Evolutionary conservation across 2,113 vertebrate genomes (phyloP).

Genomic region (Gymnobelideus leadbeateri): DNA sequence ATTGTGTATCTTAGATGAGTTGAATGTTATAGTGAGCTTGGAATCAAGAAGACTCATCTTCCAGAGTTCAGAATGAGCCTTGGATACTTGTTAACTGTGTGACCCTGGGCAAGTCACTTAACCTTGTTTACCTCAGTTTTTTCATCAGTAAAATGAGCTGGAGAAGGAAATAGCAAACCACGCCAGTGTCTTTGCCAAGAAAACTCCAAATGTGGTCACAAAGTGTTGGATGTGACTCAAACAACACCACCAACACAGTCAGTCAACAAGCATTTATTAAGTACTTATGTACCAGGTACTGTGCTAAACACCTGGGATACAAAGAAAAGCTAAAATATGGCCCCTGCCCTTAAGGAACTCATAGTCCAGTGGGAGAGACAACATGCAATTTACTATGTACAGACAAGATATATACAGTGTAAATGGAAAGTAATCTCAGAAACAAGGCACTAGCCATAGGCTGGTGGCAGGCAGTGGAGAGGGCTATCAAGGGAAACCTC

Average conservation of each 20-base stretch:
- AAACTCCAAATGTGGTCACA: background rate
- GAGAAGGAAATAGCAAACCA: background rate
- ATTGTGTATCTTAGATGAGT: fast-evolving
- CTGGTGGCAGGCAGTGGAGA: background rate
- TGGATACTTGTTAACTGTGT: too few species aligned
- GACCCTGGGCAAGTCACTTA: background rate
- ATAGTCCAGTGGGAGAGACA: background rate
- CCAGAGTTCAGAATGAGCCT: background rate
- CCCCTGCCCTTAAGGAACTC: background rate
- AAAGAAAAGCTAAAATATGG: background rate
- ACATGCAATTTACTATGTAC: background rate
- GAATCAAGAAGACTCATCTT: background rate
- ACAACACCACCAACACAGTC: background rate
- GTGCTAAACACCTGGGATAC: background rate
- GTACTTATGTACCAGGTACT: background rate
- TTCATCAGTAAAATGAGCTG: background rate
- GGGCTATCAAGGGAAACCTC: background rate
- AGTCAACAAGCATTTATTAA: background rate
- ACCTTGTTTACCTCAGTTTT: background rate
- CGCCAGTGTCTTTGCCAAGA: background rate
- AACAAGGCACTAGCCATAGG: background rate
- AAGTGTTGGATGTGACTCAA: background rate
- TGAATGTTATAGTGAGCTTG: background rate
- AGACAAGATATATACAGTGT: background rate
- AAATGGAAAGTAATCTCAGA: background rate